phyloP scores from a whole-genome alignment of 2,797 vertebrate genomes.

The Iguana delicatissima region DNA sequence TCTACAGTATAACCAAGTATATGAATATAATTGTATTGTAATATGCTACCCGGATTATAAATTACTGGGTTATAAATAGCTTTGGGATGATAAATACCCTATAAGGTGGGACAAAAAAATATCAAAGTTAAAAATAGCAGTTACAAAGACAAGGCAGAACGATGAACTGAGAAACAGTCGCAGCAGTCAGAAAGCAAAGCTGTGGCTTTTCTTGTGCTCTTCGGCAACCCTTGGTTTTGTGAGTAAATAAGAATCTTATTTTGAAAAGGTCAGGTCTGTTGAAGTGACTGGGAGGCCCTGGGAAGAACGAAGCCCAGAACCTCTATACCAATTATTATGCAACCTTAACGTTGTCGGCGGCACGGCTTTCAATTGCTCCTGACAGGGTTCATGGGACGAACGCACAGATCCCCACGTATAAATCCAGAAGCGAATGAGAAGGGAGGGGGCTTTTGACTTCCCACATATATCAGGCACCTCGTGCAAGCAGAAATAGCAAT shows the following conservation, averaged over 20 bases:
- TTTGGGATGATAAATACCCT: not conserved
- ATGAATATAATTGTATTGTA: no score
- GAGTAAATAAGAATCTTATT: slow-evolving; percentile 2
- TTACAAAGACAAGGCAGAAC: no score
- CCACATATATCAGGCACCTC: not conserved
- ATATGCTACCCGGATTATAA: not conserved
- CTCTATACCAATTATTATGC: slow-evolving; percentile 21
- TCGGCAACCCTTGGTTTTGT: slow-evolving; percentile 5
- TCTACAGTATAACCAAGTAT: no score
- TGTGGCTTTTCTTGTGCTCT: not conserved
- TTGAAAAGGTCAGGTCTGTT: slow-evolving; percentile 37
- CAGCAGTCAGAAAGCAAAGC: not conserved
- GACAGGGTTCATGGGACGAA: slow-evolving; percentile 18
- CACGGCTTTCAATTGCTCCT: not conserved
- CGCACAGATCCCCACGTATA: slow-evolving; percentile 1
- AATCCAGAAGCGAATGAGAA: not conserved
- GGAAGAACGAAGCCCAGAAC: slow-evolving; percentile 16
- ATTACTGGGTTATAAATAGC: not conserved
- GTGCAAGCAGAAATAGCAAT: not conserved
- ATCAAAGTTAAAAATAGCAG: no score
- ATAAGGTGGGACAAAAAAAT: no score
- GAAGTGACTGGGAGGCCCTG: not conserved
- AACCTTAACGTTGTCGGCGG: slow-evolving; percentile 17
- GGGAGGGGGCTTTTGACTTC: not conserved
- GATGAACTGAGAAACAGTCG: not conserved